phyloP scores from a whole-genome alignment of 2,888 invertebrate genomes.

The Zootermopsis nevadensis region DNA sequence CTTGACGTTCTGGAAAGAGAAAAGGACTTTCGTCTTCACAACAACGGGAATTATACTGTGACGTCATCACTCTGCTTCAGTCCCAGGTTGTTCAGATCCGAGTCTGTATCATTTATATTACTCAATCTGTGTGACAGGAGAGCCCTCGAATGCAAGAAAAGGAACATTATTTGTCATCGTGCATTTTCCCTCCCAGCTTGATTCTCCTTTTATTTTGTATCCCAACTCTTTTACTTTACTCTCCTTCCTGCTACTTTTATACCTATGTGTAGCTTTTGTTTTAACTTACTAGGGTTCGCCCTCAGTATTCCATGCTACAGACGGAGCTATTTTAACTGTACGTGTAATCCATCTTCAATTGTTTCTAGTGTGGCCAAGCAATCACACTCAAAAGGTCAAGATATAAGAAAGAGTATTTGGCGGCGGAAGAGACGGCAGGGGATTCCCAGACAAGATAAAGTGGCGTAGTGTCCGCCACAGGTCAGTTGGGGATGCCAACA shows the following conservation, averaged over 20 bases:
- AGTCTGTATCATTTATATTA: conserved; percentile 11
- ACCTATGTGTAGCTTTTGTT: background rate
- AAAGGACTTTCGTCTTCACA: background rate
- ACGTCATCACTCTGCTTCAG: conserved; percentile 19
- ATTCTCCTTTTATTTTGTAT: background rate
- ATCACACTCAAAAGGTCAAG: conserved; percentile 1
- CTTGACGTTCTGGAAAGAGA: background rate
- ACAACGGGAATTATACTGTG: conserved; percentile 12
- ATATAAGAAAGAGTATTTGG: conserved; percentile 6
- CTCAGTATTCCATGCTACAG: background rate
- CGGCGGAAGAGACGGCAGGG: background rate
- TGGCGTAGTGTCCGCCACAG: conserved; percentile 2
- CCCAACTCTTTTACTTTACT: background rate
- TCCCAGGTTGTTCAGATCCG: conserved; percentile 17
- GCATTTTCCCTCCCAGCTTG: background rate
- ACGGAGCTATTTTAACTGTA: background rate
- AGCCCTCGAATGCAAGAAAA: background rate
- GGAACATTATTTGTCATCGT: conserved; percentile 15
- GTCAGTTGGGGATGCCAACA: background rate
- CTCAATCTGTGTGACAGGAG: conserved; percentile 2
- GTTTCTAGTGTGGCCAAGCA: conserved; percentile 2
- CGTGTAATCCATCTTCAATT: conserved; percentile 23
- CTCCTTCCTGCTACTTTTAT: background rate
- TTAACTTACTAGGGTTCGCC: background rate
- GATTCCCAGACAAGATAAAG: conserved; percentile 3